These are phyloP conservation scores for Scytalopus superciliaris DNA, from an alignment of 2,113 vertebrate species.

Conservation along the genomic window DNA sequence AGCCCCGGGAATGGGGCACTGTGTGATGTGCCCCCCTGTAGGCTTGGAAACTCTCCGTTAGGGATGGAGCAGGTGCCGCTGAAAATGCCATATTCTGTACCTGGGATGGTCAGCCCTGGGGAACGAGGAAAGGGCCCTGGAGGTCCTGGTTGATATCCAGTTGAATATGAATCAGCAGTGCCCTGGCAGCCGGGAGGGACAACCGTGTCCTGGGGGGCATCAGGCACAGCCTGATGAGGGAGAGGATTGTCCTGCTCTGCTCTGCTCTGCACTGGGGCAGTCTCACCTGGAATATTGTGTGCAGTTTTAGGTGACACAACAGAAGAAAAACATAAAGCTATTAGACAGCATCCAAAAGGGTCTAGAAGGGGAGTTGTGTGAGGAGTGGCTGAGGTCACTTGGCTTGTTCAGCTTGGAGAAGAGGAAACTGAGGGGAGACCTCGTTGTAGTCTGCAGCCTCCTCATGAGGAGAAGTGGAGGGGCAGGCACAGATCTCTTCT, in stretches of 20 bases:
- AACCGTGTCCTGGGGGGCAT: fast-evolving
- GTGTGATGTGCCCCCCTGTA: fast-evolving
- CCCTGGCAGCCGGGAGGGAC: not conserved
- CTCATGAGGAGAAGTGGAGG: not conserved
- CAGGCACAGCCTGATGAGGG: not conserved
- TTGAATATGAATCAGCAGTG: no score
- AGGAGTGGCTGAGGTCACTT: not conserved
- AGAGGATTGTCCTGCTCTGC: fast-evolving
- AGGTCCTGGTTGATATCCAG: not conserved
- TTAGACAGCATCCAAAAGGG: not conserved
- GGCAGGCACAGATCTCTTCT: not conserved
- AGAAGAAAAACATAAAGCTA: not conserved
- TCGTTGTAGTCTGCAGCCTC: not conserved
- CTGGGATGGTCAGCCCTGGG: not conserved
- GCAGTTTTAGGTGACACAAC: not conserved
- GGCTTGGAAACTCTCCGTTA: not conserved
- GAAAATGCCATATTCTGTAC: not conserved
- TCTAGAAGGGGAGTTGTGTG: fast-evolving
- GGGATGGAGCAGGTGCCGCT: not conserved
- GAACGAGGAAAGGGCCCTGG: not conserved
- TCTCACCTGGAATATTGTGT: not conserved
- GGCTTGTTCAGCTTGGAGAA: not conserved
- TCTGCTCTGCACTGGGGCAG: fast-evolving
- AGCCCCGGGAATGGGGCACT: fast-evolving
- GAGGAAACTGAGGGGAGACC: not conserved